Base-by-base conservation (phyloP, 2,113 vertebrate species). In the Struthidea cinerea region DNA sequence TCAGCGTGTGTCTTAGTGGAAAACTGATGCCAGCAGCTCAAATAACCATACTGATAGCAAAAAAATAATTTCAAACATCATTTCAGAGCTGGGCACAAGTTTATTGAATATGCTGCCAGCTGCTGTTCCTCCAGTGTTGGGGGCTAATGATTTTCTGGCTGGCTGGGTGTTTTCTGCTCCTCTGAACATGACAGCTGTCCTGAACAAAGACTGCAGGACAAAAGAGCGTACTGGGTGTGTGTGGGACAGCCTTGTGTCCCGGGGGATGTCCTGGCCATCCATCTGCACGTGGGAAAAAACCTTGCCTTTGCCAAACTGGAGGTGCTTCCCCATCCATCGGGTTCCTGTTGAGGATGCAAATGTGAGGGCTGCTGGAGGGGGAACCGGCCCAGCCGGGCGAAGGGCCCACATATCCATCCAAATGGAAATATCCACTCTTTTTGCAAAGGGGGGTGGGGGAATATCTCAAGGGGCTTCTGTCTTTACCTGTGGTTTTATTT, bases 281-380 rank as follows among this genome's bases (percentile, higher is more conserved):
- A 0, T 22, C 33, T 83, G 67, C 5, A 2, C 0, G 0, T 79
- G 79, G 41, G 37, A 57, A 50, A 78, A 81, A 2, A 1, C 11
- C 63, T 35, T 14, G 28, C 41, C n/a, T 82, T 83, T 85, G 57
- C 53, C 74, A 91, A 82, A 46, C 32, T 89, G 73, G 69, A 91
- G 93, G 96, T 94, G 74, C 49, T 96, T 96, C 80, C 95, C 82
- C 67, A 4, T 42, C 32, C 0, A 0, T 83, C 1, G 1, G 23
- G 50, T 90, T 97, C 89, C 87, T 96, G 89, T 53, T 95, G 33
- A 21, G 4, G 4, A 96, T 95, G 94, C 90, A 97, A 96, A 97
- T 96, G 53, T 33, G 24, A 28, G 44, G 32, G 55, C 50, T 94
- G 84, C 71, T 33, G 79, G 63, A 93, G 42, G 50, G 90, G 46